Conservation (phyloP, 2,797 vertebrate species). For the Acrossocheilus wenchowensis region DNA sequence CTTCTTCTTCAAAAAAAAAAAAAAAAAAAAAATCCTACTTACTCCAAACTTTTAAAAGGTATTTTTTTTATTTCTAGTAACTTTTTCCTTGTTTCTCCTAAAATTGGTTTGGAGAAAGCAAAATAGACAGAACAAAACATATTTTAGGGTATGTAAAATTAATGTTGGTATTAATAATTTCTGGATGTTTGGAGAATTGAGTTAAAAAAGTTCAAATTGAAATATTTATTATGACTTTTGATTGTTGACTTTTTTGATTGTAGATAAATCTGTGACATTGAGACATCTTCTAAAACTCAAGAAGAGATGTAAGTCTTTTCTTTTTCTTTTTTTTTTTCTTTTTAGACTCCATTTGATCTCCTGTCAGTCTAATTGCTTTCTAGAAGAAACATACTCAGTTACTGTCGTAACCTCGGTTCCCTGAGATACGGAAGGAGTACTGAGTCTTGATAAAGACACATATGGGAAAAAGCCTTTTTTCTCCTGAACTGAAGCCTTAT, state of each 20-base stretch:
- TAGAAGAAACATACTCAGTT: not conserved
- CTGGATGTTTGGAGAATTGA: not conserved
- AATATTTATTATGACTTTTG: not conserved
- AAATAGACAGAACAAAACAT: not conserved
- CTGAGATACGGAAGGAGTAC: too few relatives aligned
- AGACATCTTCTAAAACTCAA: not conserved
- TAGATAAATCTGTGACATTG: not conserved
- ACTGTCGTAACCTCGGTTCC: too few relatives aligned
- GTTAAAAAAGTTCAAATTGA: not conserved
- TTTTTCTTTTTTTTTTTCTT: not conserved
- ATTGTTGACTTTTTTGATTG: not conserved
- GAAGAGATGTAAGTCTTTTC: too few relatives aligned
- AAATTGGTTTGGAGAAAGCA: not conserved
- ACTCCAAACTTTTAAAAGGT: too few relatives aligned
- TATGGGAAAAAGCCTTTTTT: too few relatives aligned
- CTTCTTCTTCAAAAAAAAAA: too few relatives aligned
- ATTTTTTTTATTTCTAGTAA: not conserved
- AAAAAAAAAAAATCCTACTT: not conserved
- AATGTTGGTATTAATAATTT: not conserved
- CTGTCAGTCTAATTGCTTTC: not conserved
- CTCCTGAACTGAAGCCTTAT: too few relatives aligned
- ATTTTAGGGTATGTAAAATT: not conserved
- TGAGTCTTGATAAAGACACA: too few relatives aligned
- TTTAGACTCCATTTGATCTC: not conserved
- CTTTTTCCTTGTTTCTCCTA: not conserved